phyloP scores from a whole-genome alignment of 2,888 invertebrate genomes.

The Thecophora atra region DNA sequence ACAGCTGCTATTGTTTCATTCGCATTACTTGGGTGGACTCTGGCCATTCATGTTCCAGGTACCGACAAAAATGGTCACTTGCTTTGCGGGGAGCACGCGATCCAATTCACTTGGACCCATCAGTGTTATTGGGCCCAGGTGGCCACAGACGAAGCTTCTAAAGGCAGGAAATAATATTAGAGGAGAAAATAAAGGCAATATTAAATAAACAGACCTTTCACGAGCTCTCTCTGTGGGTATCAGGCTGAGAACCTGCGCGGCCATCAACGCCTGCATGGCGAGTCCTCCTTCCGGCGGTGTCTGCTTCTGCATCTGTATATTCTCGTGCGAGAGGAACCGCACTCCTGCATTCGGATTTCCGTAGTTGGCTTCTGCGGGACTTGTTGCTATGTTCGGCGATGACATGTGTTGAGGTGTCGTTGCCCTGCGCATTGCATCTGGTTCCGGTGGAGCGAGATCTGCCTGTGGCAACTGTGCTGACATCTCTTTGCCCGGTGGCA shows the following conservation, averaged over 20 bases:
- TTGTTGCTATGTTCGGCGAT: slow-evolving; percentile 63
- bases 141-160: slow-evolving; percentile 82
- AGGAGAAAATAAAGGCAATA: neutral
- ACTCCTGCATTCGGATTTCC: slow-evolving; percentile 49
- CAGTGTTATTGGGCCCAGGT: slow-evolving; percentile 81
- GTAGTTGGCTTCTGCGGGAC: slow-evolving; percentile 47
- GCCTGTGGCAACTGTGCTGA: slow-evolving; percentile 39
- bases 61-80: slow-evolving; percentile 88
- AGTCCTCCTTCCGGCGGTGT: slow-evolving; percentile 50
- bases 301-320: slow-evolving; percentile 57
- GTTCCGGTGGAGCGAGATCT: slow-evolving; percentile 19
- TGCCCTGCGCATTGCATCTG: slow-evolving; percentile 52
- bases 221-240: slow-evolving; percentile 85
- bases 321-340: slow-evolving; percentile 63
- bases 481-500: slow-evolving; percentile 62
- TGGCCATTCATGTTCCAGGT: slow-evolving; percentile 99
- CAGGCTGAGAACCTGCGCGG: slow-evolving; percentile 81
- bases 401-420: slow-evolving; percentile 64
- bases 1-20: neutral
- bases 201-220: slow-evolving; percentile 70
- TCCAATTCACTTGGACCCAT: slow-evolving; percentile 86
- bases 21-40: slow-evolving; percentile 78
- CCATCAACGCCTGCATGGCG: slow-evolving; percentile 78
- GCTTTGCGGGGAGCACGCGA: slow-evolving; percentile 84
- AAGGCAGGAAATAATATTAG: slow-evolving; percentile 16